Percentiles rank a stretch among this genome's conserved stretches.
Conservation (phyloP, 2,888 invertebrate species). For the Drosophila parthenogenetica region DNA sequence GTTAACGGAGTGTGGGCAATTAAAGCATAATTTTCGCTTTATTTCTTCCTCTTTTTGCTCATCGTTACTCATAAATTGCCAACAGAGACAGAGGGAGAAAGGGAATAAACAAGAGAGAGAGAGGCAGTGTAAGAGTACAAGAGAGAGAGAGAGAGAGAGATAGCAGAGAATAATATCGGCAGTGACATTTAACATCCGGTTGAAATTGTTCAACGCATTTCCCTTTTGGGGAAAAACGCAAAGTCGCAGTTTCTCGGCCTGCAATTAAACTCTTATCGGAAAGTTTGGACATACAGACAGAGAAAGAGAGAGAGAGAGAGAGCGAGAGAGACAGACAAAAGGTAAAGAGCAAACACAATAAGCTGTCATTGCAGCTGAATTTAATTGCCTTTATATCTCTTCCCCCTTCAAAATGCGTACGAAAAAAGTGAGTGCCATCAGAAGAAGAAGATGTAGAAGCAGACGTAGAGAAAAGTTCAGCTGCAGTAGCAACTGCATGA, state of each 20-base stretch:
- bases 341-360: constrained; percentile 37
- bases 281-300: constrained; percentile 51
- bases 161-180: constrained; percentile 36
- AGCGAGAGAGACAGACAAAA: constrained; percentile 12
- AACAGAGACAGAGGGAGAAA: constrained; percentile 11
- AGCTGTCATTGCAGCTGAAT: constrained; percentile 43
- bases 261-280: constrained; percentile 77
- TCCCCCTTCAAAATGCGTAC: constrained; percentile 26
- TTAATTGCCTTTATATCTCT: constrained; percentile 66
- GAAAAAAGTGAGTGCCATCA: constrained; percentile 23
- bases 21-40: constrained; percentile 53
- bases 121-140: too few relatives aligned
- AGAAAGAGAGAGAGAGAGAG: neutral
- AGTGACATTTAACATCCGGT: constrained; percentile 74
- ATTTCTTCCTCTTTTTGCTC: constrained; percentile 30
- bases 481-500: constrained; percentile 33
- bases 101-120: neutral
- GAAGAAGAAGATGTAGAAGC: constrained; percentile 11
- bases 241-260: constrained; percentile 57
- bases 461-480: neutral
- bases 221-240: constrained; percentile 39
- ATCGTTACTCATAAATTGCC: constrained; percentile 64
- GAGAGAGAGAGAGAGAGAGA: neutral
- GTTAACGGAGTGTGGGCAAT: constrained; percentile 33
- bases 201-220: constrained; percentile 73